Evolutionary conservation across 2,888 invertebrate species (phyloP), one percentile per base, ranked within the genome.

Genomic region (Gymnoscelis rufifasciata): DNA sequence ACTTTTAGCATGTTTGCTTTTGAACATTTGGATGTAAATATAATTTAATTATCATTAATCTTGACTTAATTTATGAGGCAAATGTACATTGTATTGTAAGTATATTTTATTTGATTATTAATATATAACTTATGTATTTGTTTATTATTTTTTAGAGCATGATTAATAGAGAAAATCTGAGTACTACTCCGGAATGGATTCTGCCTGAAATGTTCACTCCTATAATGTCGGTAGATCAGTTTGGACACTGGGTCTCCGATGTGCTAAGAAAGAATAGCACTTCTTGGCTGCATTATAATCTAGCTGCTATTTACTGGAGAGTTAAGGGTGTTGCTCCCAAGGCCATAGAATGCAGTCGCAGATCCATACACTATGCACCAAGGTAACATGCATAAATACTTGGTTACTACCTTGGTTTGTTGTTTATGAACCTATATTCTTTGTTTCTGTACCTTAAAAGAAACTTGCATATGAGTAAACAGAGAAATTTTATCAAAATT

Each of bases 291-390:
- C 91, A 94, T 68, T 93, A 94, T 64, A 94, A 94, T 70, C 89
- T 95, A 77, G 95, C 94, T 24, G 91, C 94, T 1, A 88, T 94
- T 57, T 95, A 92, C 78, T 95, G 95, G 95, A 86, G 94, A 55
- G 90, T 92, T 0, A 90, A 90, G 64, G 95, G 95, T 8, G 90
- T 93, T 66, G 91, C 93, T 1, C 90, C 90, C n/a, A 92, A 93
- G 61, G 94, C 95, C n/a, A 78, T 95, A 41, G 94, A 95, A 64
- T 95, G 95, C 77, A 90, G 92, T 46, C 88, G 95, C 26, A 81
- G 94, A 48, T 93, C 95, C 15, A 89, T 95, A 42, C 92, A 93
- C 71, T 92, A 90, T 78, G 92, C 93, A 41, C 93, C 94, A 36
- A 91, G 92, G 94, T 93, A 10, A n/a, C n/a, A n/a, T n/a, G n/a